A percentile compares a stretch with the other conserved stretches of the same genome.
Evolutionary conservation across 2,888 invertebrate genomes (phyloP).

Genomic region (Lamproptera curius): DNA sequence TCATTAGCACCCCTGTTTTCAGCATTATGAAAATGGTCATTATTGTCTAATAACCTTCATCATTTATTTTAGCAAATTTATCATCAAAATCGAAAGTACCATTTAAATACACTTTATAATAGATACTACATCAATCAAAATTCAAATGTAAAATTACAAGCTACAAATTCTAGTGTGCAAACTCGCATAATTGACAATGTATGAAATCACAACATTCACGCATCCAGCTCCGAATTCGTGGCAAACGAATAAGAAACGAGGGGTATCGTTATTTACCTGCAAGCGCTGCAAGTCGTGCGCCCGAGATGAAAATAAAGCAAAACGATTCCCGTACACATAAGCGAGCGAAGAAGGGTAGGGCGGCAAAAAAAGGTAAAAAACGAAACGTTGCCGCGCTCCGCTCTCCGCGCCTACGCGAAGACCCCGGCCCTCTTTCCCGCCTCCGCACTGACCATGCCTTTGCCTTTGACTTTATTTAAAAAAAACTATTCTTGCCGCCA

Average conservation of each 20-base stretch:
- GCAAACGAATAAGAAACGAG: constrained; percentile 58
- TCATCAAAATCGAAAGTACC: no score
- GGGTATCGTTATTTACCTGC: constrained; percentile 65
- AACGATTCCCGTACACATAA: constrained; percentile 45
- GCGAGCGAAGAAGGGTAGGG: constrained; percentile 55
- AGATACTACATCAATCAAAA: no score
- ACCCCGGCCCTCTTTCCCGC: constrained; percentile 36
- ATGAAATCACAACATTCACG: no score
- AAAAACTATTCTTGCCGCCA: constrained; percentile 14
- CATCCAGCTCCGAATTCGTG: constrained; percentile 37
- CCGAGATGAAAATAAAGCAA: constrained; percentile 57
- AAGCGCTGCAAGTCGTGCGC: constrained; percentile 47
- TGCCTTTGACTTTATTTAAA: constrained; percentile 11
- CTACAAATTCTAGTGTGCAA: no score
- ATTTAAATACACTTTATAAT: no score
- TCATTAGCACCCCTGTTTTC: no score
- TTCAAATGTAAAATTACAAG: no score
- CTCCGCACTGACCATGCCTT: constrained; percentile 19
- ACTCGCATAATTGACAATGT: no score
- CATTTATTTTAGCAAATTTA: no score
- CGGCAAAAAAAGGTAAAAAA: constrained; percentile 68
- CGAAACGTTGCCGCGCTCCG: constrained; percentile 37
- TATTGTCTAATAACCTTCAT: no score
- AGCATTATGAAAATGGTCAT: no score
- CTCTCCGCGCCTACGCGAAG: constrained; percentile 58